These are phyloP conservation scores for Sardinella longiceps DNA, from an alignment of 2,797 vertebrate genomes.

Conservation along the genomic window DNA sequence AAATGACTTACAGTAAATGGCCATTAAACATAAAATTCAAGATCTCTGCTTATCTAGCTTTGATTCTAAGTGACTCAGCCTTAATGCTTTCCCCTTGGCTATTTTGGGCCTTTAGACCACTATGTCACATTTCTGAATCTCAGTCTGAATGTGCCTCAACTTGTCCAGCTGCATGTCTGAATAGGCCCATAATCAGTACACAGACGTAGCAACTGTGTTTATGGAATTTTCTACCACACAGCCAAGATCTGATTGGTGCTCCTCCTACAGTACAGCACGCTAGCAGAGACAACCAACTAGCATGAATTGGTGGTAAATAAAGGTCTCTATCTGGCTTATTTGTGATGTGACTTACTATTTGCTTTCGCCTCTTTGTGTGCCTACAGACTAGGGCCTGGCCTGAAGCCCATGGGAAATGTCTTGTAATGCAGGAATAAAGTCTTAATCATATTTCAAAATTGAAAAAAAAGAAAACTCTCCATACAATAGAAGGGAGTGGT, in stretches of 20 bases:
- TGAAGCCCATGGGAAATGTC: not conserved
- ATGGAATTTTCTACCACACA: not conserved
- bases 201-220: not conserved
- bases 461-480: not conserved
- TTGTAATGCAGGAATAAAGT: not conserved
- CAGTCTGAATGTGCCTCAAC: not conserved
- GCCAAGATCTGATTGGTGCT: not conserved
- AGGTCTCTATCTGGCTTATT: no score
- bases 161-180: not conserved
- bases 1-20: no score
- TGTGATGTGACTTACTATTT: no score
- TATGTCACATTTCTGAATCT: not conserved
- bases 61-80: not conserved
- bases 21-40: no score
- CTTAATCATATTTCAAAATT: not conserved
- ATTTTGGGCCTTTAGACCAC: not conserved
- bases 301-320: no score
- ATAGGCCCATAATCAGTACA: not conserved
- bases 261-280: not conserved
- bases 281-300: not conserved
- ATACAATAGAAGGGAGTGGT: not conserved
- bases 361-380: no score
- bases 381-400: not conserved
- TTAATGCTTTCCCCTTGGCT: not conserved
- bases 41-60: not conserved